Percentiles rank a stretch among this genome's conserved stretches.
Evolutionary conservation across 2,797 vertebrate species (phyloP).

Genomic region (Pachyuromys duprasi): DNA sequence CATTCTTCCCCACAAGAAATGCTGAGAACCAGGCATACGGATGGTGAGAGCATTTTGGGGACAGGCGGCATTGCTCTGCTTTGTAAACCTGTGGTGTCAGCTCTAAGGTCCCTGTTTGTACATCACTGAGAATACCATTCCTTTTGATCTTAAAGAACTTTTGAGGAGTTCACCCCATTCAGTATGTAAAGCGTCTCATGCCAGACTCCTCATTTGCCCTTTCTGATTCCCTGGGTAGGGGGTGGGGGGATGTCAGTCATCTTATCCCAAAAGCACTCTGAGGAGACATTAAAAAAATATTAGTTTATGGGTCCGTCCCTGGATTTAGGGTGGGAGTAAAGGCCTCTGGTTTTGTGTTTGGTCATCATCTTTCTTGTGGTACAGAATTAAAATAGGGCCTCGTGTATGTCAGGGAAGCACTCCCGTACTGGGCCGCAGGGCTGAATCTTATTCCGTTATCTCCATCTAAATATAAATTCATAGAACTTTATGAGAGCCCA

Average conservation of each 20-base stretch:
- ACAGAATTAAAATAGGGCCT: background rate
- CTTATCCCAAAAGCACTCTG: background rate
- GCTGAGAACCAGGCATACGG: background rate
- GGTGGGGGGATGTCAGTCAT: background rate
- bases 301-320: background rate
- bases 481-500: background rate
- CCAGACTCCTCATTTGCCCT: background rate
- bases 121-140: background rate
- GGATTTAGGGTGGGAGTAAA: background rate
- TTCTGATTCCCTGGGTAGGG: background rate
- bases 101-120: background rate
- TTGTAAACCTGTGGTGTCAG: background rate
- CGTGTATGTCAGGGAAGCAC: background rate
- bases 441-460: background rate
- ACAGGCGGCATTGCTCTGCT: background rate
- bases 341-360: background rate
- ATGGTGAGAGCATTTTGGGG: background rate
- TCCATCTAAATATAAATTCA: background rate
- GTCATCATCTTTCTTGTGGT: background rate
- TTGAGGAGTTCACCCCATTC: background rate
- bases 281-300: background rate
- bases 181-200: background rate
- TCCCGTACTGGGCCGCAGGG: background rate
- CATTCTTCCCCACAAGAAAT: background rate
- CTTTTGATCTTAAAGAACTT: background rate